Evolutionary conservation across 2,797 vertebrate genomes (phyloP).

Genomic region (Acipenser ruthenus): DNA sequence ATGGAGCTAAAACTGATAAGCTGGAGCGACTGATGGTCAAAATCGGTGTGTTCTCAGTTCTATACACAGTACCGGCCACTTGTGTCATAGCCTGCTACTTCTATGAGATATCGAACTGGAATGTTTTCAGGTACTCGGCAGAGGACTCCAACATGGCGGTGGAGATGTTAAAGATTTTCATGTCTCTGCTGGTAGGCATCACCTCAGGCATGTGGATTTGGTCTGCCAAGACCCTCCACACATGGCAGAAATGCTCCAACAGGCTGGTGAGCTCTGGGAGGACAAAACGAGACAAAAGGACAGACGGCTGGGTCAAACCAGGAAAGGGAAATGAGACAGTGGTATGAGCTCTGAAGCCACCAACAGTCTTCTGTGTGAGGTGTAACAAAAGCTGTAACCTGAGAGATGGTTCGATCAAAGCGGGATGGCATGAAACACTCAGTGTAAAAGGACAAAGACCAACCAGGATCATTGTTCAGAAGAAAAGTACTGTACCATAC

Average conservation of each 20-base stretch:
- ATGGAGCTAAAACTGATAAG: conserved; percentile 96
- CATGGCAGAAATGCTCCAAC: conserved; percentile 90
- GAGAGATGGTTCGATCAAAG: conserved; percentile 6
- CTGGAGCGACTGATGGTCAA: conserved; percentile 96
- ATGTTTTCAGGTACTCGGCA: conserved; percentile 72
- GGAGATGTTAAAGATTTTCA: conserved; percentile 96
- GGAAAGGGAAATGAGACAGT: conserved; percentile 92
- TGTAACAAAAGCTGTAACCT: conserved; percentile 8
- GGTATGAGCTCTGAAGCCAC: conserved; percentile 56
- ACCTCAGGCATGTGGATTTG: conserved; percentile 99
- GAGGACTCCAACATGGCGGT: conserved; percentile 88
- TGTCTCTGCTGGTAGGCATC: conserved; percentile 95
- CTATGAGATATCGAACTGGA: conserved; percentile 93
- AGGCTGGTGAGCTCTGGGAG: conserved; percentile 80
- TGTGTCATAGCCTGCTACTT: conserved; percentile 95
- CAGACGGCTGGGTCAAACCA: conserved; percentile 81
- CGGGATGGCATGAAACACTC: conserved; percentile 4
- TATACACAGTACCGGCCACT: conserved; percentile 92
- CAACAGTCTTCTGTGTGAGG: not conserved
- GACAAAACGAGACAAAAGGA: conserved; percentile 74
- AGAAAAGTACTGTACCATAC: not conserved
- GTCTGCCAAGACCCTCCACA: conserved; percentile 96
- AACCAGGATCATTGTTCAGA: not conserved
- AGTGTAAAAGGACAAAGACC: conserved; percentile 1
- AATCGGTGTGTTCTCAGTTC: conserved; percentile 92